Evolutionary conservation across 1,140 invertebrate species (phyloP), one percentile per base, ranked within the genome.

Genomic region (Heliconius himera): DNA sequence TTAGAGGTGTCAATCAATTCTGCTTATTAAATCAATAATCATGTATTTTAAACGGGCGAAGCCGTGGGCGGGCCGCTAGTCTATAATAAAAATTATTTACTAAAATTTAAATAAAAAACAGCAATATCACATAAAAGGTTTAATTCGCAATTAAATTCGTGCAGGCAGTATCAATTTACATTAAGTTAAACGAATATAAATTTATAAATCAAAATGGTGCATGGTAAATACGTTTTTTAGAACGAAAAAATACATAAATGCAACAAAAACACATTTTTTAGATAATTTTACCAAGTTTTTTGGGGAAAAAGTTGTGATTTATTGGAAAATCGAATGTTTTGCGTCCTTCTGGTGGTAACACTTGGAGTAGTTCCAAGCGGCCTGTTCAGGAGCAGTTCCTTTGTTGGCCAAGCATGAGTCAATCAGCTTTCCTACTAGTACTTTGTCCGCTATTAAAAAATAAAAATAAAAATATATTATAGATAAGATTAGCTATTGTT

Each of bases 341-440:
- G 93, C 89, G 84, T 94, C 94, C 80, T 95, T 95, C 82, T 95
- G 94, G 85, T 95, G 95, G 87, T 95, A 95, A 84, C 95, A 95
- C 74, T 95, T 95, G 83, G 94, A 91, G 81, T 95, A 95, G 83
- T 95, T 95, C 94, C 94, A 95, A 22, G 94, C 94, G 4, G 92
- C 93, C 81, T 95, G 91, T 33, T 95, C 90, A 0, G 93, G 92
- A 13, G 93, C 93, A 82, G 88, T 93, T 74, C 95, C 95, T 73
- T 95, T 94, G 88, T 92, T 92, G 36, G 90, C 90, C 22, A 94
- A 79, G 82, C 94, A 95, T 56, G 88, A 78, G 83, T 95, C 93
- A 73, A 95, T 95, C 78, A 93, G 77, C 77, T 93, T 94, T 79
- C 93, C 93, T 0, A 94, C 93, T 8, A 82, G 83, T 3, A 89